Evolutionary conservation across 2,888 invertebrate species (phyloP).

Genomic region (Auanema freiburgensis): DNA sequence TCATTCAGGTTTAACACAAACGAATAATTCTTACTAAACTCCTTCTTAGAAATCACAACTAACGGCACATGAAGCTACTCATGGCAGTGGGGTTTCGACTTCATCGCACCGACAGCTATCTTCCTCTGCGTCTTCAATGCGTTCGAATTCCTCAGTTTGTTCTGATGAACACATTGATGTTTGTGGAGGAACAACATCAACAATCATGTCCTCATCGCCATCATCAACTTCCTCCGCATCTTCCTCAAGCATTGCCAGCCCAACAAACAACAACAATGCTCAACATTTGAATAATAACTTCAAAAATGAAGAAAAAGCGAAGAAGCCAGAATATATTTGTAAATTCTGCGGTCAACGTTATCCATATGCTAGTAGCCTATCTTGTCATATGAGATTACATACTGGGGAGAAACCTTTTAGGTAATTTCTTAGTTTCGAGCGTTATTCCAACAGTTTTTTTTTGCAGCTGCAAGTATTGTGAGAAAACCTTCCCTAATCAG

Average conservation of each 20-base stretch:
- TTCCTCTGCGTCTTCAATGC: too few relatives aligned
- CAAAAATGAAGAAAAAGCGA: conserved; percentile 15
- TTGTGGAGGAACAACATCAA: too few relatives aligned
- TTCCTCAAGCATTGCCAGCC: neutral
- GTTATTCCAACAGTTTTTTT: neutral
- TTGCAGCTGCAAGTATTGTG: conserved; percentile 55
- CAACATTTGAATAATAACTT: neutral
- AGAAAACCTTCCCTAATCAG: conserved; percentile 57
- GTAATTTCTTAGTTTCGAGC: neutral
- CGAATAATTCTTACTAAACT: neutral
- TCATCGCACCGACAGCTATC: too few relatives aligned
- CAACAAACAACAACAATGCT: neutral
- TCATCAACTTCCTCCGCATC: too few relatives aligned
- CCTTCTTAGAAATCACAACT: conserved; percentile 61
- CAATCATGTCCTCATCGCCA: too few relatives aligned
- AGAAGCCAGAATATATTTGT: conserved; percentile 47
- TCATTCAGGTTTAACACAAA: conserved; percentile 51
- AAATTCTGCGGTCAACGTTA: conserved; percentile 60
- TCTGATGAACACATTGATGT: too few relatives aligned
- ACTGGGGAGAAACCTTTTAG: conserved; percentile 52
- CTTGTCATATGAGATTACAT: conserved; percentile 62
- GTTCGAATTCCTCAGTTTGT: too few relatives aligned
- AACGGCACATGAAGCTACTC: conserved; percentile 63
- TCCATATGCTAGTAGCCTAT: conserved; percentile 61
- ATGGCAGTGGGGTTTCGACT: conserved; percentile 17